Evolutionary conservation across 2,113 vertebrate species (phyloP).

Genomic region (Cranoglanis bouderius): DNA sequence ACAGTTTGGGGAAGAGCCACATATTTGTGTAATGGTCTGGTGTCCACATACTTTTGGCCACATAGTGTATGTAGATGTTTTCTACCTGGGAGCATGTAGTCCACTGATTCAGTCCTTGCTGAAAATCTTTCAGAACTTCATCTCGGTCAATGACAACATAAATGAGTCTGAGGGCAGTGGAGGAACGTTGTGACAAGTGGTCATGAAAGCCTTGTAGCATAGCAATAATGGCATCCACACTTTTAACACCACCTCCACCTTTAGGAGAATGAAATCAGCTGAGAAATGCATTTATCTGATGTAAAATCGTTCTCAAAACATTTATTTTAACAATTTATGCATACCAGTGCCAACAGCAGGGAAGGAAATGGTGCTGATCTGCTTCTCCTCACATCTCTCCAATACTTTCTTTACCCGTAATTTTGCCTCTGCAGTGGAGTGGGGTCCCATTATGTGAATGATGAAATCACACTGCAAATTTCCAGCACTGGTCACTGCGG

Average conservation of each 20-base stretch:
- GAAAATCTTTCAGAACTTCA: constrained; percentile 48
- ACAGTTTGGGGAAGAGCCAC: background rate
- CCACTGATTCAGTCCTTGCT: constrained; percentile 55
- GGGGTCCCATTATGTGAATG: constrained; percentile 63
- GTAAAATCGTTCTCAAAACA: background rate
- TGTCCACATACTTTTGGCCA: background rate
- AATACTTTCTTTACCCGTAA: constrained; percentile 59
- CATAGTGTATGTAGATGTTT: background rate
- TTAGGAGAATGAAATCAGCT: background rate
- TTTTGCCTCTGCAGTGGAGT: constrained; percentile 15
- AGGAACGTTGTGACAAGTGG: constrained; percentile 48
- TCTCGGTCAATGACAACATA: constrained; percentile 54
- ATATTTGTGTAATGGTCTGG: background rate
- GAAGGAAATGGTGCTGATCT: constrained; percentile 63
- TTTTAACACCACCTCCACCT: constrained; percentile 60
- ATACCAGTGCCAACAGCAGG: constrained; percentile 66
- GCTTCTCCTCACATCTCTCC: constrained; percentile 61
- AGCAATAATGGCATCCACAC: constrained; percentile 38
- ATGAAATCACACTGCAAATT: constrained; percentile 62
- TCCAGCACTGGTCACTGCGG: constrained; percentile 61
- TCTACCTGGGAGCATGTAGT: constrained; percentile 40
- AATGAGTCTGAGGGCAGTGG: constrained; percentile 54
- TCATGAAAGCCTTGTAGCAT: constrained; percentile 61
- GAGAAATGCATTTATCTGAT: background rate
- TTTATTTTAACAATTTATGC: background rate